Percentiles rank a stretch among this genome's conserved stretches.
Evolutionary conservation across 2,113 vertebrate genomes (phyloP).

Genomic region (Pomatostomus ruficeps): DNA sequence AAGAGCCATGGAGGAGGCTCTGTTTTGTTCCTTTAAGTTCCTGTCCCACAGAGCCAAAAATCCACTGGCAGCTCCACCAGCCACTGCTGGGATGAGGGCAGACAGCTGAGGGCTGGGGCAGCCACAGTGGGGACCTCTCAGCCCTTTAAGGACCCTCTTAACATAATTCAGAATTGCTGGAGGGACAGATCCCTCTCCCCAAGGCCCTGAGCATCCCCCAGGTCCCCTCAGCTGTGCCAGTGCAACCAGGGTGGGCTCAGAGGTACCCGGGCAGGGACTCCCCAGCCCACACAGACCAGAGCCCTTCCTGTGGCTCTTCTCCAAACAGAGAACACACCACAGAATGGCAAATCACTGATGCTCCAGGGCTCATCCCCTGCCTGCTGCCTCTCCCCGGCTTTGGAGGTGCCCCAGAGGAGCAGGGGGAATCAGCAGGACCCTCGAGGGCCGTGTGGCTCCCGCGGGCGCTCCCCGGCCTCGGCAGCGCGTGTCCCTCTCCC

Average conservation of each 20-base stretch:
- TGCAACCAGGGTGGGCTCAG: neutral
- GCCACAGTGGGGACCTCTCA: neutral
- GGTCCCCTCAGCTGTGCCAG: neutral
- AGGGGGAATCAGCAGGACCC: neutral
- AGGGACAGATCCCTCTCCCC: neutral
- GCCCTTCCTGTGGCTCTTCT: neutral
- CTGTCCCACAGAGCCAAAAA: neutral
- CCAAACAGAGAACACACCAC: neutral
- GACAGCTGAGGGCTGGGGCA: neutral
- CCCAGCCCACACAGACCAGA: accelerated
- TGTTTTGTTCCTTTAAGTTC: neutral
- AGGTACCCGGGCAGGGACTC: neutral
- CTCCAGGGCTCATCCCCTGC: neutral
- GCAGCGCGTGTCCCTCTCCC: neutral
- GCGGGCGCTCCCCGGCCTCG: accelerated
- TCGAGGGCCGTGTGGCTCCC: accelerated
- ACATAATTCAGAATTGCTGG: neutral
- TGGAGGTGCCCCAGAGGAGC: neutral
- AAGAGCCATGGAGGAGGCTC: neutral
- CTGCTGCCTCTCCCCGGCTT: neutral
- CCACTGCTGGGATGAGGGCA: neutral
- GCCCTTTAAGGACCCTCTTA: neutral
- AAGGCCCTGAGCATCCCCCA: neutral
- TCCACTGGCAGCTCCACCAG: neutral
- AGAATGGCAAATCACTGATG: neutral